Evolutionary conservation across 2,888 invertebrate genomes (phyloP).

Genomic region (Polymixis lichenea): DNA sequence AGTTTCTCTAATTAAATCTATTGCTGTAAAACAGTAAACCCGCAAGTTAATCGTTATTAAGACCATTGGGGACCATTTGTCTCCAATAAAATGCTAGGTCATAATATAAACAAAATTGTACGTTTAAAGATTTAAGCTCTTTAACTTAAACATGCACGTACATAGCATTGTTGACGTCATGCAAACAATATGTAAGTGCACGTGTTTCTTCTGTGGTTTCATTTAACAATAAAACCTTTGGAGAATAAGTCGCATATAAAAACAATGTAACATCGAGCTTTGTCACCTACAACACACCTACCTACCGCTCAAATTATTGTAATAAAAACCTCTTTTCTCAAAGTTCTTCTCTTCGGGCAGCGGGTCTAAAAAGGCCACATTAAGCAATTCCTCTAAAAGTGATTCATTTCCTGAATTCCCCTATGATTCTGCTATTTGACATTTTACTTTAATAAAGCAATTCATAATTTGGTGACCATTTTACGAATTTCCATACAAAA

Average conservation of each 20-base stretch:
- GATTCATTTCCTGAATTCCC: no score
- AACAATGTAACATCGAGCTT: no score
- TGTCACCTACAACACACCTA: background rate
- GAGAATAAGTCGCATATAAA: background rate
- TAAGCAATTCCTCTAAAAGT: no score
- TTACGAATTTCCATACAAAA: no score
- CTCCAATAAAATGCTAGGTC: background rate
- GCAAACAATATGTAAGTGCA: constrained; percentile 26
- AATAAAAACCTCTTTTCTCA: background rate
- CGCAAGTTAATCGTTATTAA: background rate
- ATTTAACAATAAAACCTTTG: constrained; percentile 5
- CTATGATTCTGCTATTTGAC: no score
- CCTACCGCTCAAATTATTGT: background rate
- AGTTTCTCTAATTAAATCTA: background rate
- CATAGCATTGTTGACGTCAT: constrained; percentile 37
- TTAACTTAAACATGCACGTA: background rate
- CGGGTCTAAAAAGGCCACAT: no score
- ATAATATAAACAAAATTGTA: constrained; percentile 17
- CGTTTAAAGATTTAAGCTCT: background rate
- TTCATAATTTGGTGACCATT: no score
- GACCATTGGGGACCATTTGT: no score
- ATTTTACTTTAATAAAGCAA: no score
- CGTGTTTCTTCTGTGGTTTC: constrained; percentile 18
- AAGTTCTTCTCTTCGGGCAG: background rate
- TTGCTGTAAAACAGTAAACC: background rate